Evolutionary conservation across 2,797 vertebrate species (phyloP), one percentile per base, ranked within the genome.

Genomic region (Takifugu rubripes): DNA sequence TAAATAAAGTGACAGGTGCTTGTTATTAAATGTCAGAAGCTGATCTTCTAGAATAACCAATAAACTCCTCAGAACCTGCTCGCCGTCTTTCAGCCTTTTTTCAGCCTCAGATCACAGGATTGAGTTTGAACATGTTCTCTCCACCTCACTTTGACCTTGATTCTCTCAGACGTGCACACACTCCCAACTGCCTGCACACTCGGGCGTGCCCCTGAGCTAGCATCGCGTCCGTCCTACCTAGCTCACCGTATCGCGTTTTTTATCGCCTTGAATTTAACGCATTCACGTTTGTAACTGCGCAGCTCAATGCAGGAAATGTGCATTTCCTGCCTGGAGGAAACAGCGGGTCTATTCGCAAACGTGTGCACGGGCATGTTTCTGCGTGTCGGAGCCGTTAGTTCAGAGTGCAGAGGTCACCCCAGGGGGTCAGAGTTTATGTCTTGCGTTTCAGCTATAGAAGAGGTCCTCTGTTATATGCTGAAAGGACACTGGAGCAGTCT

Each of bases 1-100:
- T 54, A 78, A 59, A 81, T 64, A 66, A 82, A 65, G 56, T 46
- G 69, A 75, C 59, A 3, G 42, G 62, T 67, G 62, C 67, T 65
- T 56, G 56, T 79, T 79, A 84, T 84, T 82, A 86, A 77, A 86
- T 82, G 81, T 84, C 79, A 78, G 70, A 58, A 76, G 76, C 59
- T 31, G 52, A 72, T 79, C 76, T 64, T 83, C 83, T 85, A 74
- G 77, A 84, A 82, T 84, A 81, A 75, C 78, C 77, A 84, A 87
- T 82, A 82, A 85, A 67, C 66, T 71, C 50, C 45, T 56, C 55
- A 33, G 12, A 29, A 44, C 25, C 64, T 45, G 36, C 56, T 49
- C 21, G 8, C n/a, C 10, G 9, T 46, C 44, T 40, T 40, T 40
- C 36, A 40, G 12, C 12, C 3, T 2, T 40, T 40, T 12, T 40